Evolutionary conservation across 2,797 vertebrate genomes (phyloP).

Genomic region (Eidolon dupreanum): DNA sequence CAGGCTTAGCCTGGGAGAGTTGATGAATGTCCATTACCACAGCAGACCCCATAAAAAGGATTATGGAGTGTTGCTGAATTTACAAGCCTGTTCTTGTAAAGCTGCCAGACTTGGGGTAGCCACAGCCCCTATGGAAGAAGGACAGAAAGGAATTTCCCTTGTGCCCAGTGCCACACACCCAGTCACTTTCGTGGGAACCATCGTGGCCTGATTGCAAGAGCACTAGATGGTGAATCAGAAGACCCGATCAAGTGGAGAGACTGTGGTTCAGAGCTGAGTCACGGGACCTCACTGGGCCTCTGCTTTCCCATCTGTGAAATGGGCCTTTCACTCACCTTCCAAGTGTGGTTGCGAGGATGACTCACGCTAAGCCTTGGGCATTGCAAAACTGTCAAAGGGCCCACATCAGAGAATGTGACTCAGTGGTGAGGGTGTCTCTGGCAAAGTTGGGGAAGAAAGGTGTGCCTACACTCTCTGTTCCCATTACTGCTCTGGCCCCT

Average conservation of each 20-base stretch:
- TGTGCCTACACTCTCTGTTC: rapidly evolving
- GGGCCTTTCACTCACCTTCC: background rate
- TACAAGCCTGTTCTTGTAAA: conserved; percentile 78
- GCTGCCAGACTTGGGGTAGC: conserved; percentile 75
- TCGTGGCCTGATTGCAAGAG: background rate
- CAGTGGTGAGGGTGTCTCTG: background rate
- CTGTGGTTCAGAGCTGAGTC: background rate
- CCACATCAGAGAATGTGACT: background rate
- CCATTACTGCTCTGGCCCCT: rapidly evolving
- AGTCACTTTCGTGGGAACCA: background rate
- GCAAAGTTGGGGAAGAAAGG: background rate
- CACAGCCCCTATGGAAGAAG: conserved; percentile 30
- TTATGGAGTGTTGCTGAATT: conserved; percentile 80
- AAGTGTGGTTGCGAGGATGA: too few relatives aligned
- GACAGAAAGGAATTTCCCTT: conserved; percentile 51
- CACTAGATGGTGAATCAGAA: background rate
- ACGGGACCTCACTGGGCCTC: background rate
- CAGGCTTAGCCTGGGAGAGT: conserved; percentile 51
- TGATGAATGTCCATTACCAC: conserved; percentile 71
- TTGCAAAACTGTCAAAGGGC: background rate
- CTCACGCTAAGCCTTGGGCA: background rate
- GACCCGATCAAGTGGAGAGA: background rate
- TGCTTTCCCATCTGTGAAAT: background rate
- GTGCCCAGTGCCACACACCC: conserved; percentile 58
- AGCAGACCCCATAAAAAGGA: conserved; percentile 75